Conservation (phyloP, 2,888 invertebrate species). For the Mesoligia furuncula region DNA sequence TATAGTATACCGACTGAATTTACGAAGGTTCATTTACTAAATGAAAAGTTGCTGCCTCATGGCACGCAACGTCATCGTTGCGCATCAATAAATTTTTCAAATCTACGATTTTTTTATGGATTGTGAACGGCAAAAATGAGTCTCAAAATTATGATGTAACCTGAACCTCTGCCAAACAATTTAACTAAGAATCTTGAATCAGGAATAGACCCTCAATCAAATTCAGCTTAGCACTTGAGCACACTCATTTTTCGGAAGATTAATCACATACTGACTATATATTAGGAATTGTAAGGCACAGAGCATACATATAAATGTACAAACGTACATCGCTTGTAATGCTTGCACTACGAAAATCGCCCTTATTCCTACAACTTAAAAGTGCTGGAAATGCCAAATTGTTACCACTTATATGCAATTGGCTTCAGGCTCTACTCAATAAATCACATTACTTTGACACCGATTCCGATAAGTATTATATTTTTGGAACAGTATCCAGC, state of each 20-base stretch:
- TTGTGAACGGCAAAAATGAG: background rate
- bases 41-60: background rate
- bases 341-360: background rate
- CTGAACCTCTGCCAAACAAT: background rate
- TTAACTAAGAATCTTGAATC: background rate
- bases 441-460: slow-evolving; percentile 22
- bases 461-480: background rate
- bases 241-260: background rate
- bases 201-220: background rate
- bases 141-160: background rate
- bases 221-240: background rate
- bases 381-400: background rate
- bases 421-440: slow-evolving; percentile 2
- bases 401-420: background rate
- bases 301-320: background rate
- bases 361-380: background rate
- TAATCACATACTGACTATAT: background rate
- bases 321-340: background rate
- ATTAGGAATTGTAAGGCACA: background rate
- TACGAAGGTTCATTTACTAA: background rate
- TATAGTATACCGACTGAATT: background rate
- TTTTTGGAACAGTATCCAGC: slow-evolving; percentile 5
- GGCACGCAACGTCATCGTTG: too few relatives aligned
- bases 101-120: background rate
- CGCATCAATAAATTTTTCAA: background rate